These are phyloP conservation scores for Ondatra zibethicus DNA, from an alignment of 2,113 vertebrate genomes.

Conservation along the genomic window DNA sequence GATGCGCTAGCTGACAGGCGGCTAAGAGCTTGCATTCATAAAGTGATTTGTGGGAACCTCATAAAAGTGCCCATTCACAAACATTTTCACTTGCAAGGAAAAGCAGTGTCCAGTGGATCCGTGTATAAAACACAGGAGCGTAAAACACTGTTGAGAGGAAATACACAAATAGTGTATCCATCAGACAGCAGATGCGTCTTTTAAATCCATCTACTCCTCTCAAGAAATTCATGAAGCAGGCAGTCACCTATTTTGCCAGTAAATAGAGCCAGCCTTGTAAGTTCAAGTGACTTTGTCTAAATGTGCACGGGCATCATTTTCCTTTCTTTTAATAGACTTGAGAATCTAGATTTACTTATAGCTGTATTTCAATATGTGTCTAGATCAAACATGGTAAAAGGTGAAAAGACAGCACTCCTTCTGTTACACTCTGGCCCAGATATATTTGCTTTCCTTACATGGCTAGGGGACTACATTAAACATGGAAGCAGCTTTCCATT, in stretches of 20 bases:
- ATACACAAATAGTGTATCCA: neutral
- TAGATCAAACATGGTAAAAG: neutral
- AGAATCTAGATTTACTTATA: neutral
- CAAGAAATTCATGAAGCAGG: neutral
- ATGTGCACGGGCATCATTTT: neutral
- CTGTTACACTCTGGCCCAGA: neutral
- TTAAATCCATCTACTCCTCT: neutral
- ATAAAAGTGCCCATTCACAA: neutral
- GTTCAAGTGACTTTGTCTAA: neutral
- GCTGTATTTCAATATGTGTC: neutral
- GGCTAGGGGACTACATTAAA: neutral
- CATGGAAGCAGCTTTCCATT: neutral
- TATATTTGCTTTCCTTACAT: neutral
- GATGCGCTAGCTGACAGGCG: neutral
- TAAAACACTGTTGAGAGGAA: neutral
- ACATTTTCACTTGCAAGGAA: neutral
- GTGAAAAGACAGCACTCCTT: neutral
- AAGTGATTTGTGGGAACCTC: neutral
- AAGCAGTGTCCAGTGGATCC: neutral
- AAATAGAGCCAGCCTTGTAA: neutral
- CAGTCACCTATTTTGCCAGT: constrained; percentile 2
- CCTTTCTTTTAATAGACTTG: neutral
- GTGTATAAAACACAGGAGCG: neutral
- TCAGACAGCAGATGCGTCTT: constrained; percentile 24
- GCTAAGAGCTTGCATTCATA: constrained; percentile 27